phyloP scores from a whole-genome alignment of 2,888 invertebrate species.

The Candidula unifasciata region DNA sequence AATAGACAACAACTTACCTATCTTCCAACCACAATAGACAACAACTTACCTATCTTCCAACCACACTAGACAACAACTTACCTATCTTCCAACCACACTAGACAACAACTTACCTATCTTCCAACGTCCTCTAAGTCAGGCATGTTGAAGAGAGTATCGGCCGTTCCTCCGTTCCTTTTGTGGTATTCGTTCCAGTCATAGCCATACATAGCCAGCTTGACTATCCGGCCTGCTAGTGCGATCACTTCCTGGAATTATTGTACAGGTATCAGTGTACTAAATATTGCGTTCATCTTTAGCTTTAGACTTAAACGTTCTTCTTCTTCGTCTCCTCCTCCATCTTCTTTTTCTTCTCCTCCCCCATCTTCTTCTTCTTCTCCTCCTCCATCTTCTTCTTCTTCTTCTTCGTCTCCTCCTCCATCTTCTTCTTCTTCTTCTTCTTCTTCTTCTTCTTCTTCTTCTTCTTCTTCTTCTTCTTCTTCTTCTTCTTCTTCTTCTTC shows the following conservation, averaged over 20 bases:
- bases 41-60: too few relatives aligned
- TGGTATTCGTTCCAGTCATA: slow-evolving; percentile 30
- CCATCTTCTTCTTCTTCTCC: not conserved
- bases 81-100: not conserved
- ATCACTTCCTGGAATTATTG: slow-evolving; percentile 53
- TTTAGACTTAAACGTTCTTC: not conserved
- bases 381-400: not conserved
- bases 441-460: not conserved
- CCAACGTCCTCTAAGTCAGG: slow-evolving; percentile 56
- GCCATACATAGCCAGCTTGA: slow-evolving; percentile 52
- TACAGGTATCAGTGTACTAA: not conserved
- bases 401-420: not conserved
- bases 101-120: slow-evolving; percentile 23
- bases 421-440: not conserved
- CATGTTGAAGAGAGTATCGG: slow-evolving; percentile 58
- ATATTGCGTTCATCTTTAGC: not conserved
- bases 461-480: not conserved
- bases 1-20: too few relatives aligned
- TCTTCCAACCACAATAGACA: too few relatives aligned
- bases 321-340: not conserved
- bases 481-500: not conserved
- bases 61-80: too few relatives aligned
- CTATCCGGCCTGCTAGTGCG: slow-evolving; percentile 50
- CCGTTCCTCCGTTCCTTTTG: slow-evolving; percentile 58
- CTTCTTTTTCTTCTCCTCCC: not conserved